Conservation (phyloP, 2,113 vertebrate species). For the Hiodon alosoides region DNA sequence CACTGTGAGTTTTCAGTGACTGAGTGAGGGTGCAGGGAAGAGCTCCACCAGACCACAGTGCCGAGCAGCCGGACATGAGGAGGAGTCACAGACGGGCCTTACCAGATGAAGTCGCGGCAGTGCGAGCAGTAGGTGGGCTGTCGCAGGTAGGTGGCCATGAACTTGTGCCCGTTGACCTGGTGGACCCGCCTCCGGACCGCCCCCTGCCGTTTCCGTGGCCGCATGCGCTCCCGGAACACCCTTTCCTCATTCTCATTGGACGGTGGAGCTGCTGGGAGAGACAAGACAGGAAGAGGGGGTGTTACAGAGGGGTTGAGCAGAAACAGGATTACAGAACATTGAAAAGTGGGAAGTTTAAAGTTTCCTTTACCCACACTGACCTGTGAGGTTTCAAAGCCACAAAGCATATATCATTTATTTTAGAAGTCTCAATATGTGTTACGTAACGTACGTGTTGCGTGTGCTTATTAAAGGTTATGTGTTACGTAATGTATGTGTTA, state of each 20-base stretch:
- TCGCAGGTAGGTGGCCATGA: slow-evolving; percentile 97
- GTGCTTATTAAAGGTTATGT: no score
- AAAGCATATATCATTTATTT: no score
- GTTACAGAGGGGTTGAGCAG: neutral
- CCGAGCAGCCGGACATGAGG: no score
- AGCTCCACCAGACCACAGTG: no score
- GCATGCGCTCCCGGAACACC: slow-evolving; percentile 90
- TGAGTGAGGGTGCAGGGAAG: no score
- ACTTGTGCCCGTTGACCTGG: slow-evolving; percentile 81
- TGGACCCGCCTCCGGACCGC: slow-evolving; percentile 73
- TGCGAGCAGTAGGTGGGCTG: slow-evolving; percentile 97
- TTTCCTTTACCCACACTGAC: no score
- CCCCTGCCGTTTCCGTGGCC: slow-evolving; percentile 88
- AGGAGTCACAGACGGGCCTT: slow-evolving; percentile 29
- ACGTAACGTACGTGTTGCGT: no score
- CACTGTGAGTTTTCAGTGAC: no score
- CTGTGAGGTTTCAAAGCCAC: no score
- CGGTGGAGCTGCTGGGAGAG: slow-evolving; percentile 53
- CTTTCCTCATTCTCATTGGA: slow-evolving; percentile 94
- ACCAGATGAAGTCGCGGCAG: slow-evolving; percentile 98
- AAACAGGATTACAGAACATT: neutral
- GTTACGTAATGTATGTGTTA: no score
- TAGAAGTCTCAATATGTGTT: no score
- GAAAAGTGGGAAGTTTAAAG: no score
- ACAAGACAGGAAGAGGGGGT: neutral